Evolutionary conservation across 2,888 invertebrate genomes (phyloP).

Genomic region (Agelastica alni): DNA sequence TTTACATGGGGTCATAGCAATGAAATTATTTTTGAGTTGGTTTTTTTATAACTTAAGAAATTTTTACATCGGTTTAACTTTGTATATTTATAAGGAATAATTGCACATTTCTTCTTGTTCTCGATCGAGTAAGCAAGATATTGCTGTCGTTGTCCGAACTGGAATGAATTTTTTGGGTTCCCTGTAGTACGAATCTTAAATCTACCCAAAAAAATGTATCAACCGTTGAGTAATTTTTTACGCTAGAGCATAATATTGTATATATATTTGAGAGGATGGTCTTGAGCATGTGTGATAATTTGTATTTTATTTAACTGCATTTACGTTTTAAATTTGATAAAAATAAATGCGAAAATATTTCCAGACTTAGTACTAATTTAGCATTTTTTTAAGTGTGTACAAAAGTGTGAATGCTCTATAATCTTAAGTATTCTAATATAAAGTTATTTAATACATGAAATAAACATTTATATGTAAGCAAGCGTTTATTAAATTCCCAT

Average conservation of each 20-base stretch:
- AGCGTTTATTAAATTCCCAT: too few species aligned
- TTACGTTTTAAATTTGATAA: constrained; percentile 32
- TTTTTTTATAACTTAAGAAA: too few species aligned
- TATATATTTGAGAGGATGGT: constrained; percentile 35
- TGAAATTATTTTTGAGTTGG: too few species aligned
- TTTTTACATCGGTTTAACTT: too few species aligned
- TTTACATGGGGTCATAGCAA: too few species aligned
- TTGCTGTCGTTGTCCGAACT: too few species aligned
- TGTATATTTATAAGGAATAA: too few species aligned
- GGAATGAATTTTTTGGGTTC: constrained; percentile 16
- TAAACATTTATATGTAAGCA: constrained; percentile 37
- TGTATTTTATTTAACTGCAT: constrained; percentile 26
- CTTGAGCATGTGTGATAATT: constrained; percentile 32
- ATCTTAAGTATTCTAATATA: constrained; percentile 37
- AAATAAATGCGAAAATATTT: constrained; percentile 16
- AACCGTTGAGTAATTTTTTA: constrained; percentile 33
- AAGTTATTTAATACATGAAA: constrained; percentile 37
- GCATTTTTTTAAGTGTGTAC: constrained; percentile 34
- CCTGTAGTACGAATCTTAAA: constrained; percentile 27
- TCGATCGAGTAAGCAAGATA: too few species aligned
- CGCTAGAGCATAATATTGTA: constrained; percentile 39
- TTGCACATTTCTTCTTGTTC: too few species aligned
- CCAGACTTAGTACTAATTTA: constrained; percentile 37
- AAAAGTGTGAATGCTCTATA: constrained; percentile 37
- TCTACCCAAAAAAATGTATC: constrained; percentile 27